Conservation (phyloP, 1,140 invertebrate genomes). For the Cotesia glomerata region DNA sequence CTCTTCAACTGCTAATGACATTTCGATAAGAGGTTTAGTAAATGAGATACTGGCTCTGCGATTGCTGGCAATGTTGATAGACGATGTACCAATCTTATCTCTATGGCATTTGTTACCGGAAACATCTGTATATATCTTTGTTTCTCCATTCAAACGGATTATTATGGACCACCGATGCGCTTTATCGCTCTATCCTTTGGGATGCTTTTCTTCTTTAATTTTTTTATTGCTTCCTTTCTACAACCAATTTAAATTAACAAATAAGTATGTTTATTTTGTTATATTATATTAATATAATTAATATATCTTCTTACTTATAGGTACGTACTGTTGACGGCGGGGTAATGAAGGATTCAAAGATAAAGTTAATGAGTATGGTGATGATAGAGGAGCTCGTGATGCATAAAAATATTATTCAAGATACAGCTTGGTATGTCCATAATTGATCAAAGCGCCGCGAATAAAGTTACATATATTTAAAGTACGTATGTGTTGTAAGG, state of each 20-base stretch:
- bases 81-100: slow-evolving; percentile 46
- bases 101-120: slow-evolving; percentile 51
- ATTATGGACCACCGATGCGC: slow-evolving; percentile 28
- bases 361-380: slow-evolving; percentile 5
- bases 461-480: slow-evolving; percentile 8
- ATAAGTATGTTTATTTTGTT: too few species aligned
- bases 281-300: too few species aligned
- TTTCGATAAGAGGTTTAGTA: not conserved
- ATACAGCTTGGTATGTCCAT: slow-evolving; percentile 21
- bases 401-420: slow-evolving; percentile 19
- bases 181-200: not conserved
- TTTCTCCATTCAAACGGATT: slow-evolving; percentile 37
- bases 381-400: slow-evolving; percentile 7
- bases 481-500: not conserved
- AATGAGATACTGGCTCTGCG: not conserved
- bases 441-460: slow-evolving; percentile 29
- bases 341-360: not conserved
- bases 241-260: too few species aligned
- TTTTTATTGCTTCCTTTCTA: not conserved
- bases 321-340: too few species aligned
- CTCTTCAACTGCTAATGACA: not conserved
- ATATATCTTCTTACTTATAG: too few species aligned
- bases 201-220: slow-evolving; percentile 6
- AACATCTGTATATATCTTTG: slow-evolving; percentile 51
- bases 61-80: not conserved